Evolutionary conservation across 1,140 invertebrate species (phyloP).

Genomic region (Probaryconus sp.): DNA sequence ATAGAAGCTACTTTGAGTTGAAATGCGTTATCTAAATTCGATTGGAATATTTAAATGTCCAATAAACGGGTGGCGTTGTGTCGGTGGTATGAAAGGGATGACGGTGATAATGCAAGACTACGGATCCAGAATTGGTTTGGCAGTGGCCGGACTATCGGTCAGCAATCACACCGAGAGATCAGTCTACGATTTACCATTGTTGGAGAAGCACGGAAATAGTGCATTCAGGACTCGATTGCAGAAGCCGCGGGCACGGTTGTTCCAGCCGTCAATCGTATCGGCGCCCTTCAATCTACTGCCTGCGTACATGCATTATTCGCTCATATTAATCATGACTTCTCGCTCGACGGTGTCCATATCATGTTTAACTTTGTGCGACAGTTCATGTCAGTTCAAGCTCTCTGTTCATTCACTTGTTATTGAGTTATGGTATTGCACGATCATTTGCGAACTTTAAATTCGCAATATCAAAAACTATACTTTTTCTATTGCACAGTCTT

Average conservation of each 20-base stretch:
- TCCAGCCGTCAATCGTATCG: slow-evolving; percentile 74
- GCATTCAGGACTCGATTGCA: slow-evolving; percentile 77
- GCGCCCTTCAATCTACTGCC: slow-evolving; percentile 72
- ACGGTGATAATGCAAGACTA: slow-evolving; percentile 61
- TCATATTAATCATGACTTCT: slow-evolving; percentile 42
- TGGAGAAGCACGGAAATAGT: slow-evolving; percentile 76
- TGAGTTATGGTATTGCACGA: slow-evolving; percentile 2
- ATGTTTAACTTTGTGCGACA: slow-evolving; percentile 36
- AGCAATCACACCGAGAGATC: slow-evolving; percentile 51
- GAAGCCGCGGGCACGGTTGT: slow-evolving; percentile 76
- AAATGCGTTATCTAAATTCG: not conserved
- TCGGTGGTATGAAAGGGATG: slow-evolving; percentile 59
- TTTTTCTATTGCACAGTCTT: too few relatives aligned
- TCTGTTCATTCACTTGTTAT: slow-evolving; percentile 11
- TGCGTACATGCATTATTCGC: slow-evolving; percentile 60
- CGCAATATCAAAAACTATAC: too few relatives aligned
- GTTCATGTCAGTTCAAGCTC: slow-evolving; percentile 17
- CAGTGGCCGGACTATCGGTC: slow-evolving; percentile 20
- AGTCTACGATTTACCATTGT: slow-evolving; percentile 77
- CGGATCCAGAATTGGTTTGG: slow-evolving; percentile 42
- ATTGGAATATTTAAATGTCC: slow-evolving; percentile 20
- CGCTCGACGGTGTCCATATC: slow-evolving; percentile 6
- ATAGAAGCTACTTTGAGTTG: slow-evolving; percentile 43
- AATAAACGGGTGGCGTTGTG: slow-evolving; percentile 44
- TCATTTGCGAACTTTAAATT: not conserved